phyloP scores from a whole-genome alignment of 2,113 vertebrate species.

The Dermatemys mawii region DNA sequence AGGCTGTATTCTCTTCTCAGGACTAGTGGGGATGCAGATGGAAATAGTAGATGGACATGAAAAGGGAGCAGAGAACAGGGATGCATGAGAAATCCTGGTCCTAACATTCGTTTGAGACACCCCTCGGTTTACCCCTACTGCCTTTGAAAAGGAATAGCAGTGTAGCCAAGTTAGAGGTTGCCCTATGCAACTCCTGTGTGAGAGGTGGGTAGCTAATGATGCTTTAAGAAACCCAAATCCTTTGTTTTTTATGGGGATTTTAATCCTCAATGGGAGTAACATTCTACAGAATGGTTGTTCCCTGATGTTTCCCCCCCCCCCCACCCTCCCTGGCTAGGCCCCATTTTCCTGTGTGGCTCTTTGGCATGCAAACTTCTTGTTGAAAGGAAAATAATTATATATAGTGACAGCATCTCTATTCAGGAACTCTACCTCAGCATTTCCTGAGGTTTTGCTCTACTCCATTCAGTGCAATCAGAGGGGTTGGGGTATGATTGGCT shows the following conservation, averaged over 20 bases:
- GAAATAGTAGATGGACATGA: too few species aligned
- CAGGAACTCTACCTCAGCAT: background rate
- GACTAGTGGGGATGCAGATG: too few species aligned
- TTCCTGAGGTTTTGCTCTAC: background rate
- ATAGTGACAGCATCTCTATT: background rate
- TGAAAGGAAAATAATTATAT: background rate
- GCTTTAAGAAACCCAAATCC: background rate
- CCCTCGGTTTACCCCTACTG: too few species aligned
- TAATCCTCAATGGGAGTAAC: background rate
- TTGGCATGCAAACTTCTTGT: background rate
- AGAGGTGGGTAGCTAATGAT: background rate
- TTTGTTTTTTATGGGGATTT: background rate
- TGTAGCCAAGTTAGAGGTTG: too few species aligned
- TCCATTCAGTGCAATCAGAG: background rate
- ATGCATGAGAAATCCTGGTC: too few species aligned
- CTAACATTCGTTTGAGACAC: too few species aligned
- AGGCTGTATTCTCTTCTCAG: too few species aligned
- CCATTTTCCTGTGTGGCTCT: background rate
- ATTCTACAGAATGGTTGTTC: background rate
- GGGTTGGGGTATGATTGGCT: background rate
- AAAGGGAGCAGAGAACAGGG: too few species aligned
- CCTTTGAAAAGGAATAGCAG: too few species aligned
- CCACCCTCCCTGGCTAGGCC: rapidly evolving
- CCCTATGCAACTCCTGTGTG: too few species aligned
- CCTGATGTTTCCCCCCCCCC: background rate